Conservation (phyloP, 2,797 vertebrate species). For the Tinamus major region DNA sequence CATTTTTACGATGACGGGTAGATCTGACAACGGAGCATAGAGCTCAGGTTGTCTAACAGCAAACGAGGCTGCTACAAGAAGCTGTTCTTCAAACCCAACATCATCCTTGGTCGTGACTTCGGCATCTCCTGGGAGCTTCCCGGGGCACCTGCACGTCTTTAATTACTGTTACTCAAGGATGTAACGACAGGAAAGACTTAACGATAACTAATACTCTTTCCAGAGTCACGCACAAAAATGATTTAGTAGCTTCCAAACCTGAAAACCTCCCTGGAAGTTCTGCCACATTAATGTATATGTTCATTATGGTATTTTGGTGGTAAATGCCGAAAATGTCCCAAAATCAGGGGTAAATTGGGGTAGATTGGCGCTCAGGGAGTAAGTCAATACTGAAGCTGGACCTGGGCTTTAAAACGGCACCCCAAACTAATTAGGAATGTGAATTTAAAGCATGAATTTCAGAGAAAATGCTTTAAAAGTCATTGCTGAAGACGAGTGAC, state of each 20-base stretch:
- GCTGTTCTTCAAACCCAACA: background rate
- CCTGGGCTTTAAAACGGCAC: fast-evolving
- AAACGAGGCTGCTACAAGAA: background rate
- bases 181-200: background rate
- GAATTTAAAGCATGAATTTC: background rate
- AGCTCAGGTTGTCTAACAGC: background rate
- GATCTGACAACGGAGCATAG: background rate
- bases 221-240: background rate
- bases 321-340: background rate
- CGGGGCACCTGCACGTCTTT: background rate
- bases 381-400: background rate
- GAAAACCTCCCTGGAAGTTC: background rate
- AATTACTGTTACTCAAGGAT: background rate
- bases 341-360: background rate
- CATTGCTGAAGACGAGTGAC: background rate
- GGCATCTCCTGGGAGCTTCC: background rate
- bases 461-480: background rate
- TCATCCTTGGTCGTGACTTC: background rate
- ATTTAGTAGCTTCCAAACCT: background rate
- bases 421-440: background rate
- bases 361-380: background rate
- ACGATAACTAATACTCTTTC: background rate
- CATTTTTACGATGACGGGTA: background rate
- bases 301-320: background rate
- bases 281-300: background rate